phyloP scores from a whole-genome alignment of 2,113 vertebrate species.

The Rousettus leschenaultii region DNA sequence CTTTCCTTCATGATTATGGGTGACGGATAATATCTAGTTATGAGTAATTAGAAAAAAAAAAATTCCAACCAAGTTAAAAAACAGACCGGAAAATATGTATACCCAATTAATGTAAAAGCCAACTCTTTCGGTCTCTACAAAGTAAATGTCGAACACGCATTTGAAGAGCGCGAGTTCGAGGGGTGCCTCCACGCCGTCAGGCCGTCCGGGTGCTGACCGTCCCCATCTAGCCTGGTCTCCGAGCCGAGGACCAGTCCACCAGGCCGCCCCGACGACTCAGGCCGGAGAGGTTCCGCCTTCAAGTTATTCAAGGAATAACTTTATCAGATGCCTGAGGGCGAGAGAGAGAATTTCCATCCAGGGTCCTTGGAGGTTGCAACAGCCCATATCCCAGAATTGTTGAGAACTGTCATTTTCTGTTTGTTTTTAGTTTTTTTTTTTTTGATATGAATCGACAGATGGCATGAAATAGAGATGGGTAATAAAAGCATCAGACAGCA shows the following conservation, averaged over 20 bases:
- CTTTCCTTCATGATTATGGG: background rate
- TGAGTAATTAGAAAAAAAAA: background rate
- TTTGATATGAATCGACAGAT: background rate
- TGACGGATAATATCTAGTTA: background rate
- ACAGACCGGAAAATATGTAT: background rate
- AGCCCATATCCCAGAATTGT: background rate
- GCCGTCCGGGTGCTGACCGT: fast-evolving
- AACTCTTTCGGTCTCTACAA: background rate
- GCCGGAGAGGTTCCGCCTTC: background rate
- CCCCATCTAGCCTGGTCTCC: fast-evolving
- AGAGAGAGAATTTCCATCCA: background rate
- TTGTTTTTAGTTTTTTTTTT: background rate
- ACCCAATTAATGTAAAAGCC: background rate
- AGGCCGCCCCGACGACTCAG: background rate
- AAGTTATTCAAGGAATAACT: background rate
- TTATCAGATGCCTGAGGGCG: background rate
- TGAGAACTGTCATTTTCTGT: background rate
- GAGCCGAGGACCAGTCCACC: background rate
- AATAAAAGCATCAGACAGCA: background rate
- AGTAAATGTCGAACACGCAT: background rate
- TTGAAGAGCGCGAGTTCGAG: background rate
- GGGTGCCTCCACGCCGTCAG: background rate
- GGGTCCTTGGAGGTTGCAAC: background rate
- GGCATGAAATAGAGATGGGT: background rate
- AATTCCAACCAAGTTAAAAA: background rate